Conservation (phyloP, 2,888 invertebrate species). For the Zygogramma bicolorata region DNA sequence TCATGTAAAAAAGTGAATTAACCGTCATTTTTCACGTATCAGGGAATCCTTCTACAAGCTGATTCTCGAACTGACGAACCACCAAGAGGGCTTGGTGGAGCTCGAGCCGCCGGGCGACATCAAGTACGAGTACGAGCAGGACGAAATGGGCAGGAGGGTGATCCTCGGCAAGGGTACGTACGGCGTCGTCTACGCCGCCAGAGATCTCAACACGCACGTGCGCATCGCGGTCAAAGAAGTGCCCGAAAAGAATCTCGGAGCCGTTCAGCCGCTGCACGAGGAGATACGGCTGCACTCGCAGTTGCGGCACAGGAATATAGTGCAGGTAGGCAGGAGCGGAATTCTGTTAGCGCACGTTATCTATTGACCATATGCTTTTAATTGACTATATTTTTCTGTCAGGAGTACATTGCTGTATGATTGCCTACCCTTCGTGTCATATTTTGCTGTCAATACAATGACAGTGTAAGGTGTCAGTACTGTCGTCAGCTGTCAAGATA, state of each 20-base stretch:
- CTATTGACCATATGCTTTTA: no score
- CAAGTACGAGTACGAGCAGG: slow-evolving; percentile 94
- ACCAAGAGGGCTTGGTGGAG: slow-evolving; percentile 76
- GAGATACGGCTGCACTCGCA: slow-evolving; percentile 98
- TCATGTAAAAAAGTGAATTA: neutral
- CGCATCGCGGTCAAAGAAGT: slow-evolving; percentile 74
- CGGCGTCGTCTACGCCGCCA: slow-evolving; percentile 93
- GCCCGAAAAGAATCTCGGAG: slow-evolving; percentile 94
- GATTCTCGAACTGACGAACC: slow-evolving; percentile 88
- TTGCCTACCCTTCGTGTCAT: no score
- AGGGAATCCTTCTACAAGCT: slow-evolving; percentile 84
- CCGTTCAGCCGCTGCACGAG: slow-evolving; percentile 97
- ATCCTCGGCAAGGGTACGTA: slow-evolving; percentile 96
- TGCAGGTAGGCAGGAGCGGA: slow-evolving; percentile 71
- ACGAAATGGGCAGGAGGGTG: slow-evolving; percentile 88
- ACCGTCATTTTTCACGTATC: slow-evolving; percentile 17
- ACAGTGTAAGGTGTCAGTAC: no score
- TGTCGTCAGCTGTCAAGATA: no score
- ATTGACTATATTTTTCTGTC: no score
- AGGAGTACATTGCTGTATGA: no score
- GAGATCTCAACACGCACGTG: slow-evolving; percentile 90
- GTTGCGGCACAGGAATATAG: slow-evolving; percentile 95
- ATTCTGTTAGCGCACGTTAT: no score
- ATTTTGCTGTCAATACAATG: no score
- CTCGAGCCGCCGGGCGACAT: slow-evolving; percentile 62